Conservation (phyloP, 2,888 invertebrate genomes). For the Chymomyza amoena region DNA sequence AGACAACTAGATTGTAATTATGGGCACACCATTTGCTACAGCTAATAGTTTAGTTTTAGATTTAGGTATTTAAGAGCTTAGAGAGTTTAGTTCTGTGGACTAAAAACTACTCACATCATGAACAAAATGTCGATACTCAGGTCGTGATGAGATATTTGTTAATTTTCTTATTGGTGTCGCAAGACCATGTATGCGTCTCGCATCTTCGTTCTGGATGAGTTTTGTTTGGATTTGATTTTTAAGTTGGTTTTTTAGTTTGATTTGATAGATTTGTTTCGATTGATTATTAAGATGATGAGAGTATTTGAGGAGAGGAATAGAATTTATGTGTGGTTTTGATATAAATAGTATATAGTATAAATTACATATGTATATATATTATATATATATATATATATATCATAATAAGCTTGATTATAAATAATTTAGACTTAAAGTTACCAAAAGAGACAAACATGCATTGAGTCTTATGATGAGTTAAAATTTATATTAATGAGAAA, state of each 20-base stretch:
- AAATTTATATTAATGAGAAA: neutral
- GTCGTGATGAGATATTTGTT: conserved; percentile 79
- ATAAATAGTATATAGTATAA: conserved; percentile 10
- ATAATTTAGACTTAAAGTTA: conserved; percentile 22
- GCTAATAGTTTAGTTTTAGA: conserved; percentile 20
- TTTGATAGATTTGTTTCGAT: conserved; percentile 31
- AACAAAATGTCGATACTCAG: conserved; percentile 79
- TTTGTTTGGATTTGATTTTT: conserved; percentile 52
- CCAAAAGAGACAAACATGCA: conserved; percentile 37
- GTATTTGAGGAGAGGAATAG: conserved; percentile 59
- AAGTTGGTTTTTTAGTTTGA: conserved; percentile 22
- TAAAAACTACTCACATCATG: conserved; percentile 79
- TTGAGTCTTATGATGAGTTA: conserved; percentile 7
- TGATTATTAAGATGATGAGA: conserved; percentile 43
- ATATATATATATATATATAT: conserved; percentile 17
- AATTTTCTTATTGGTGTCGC: conserved; percentile 79
- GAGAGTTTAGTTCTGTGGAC: conserved; percentile 42
- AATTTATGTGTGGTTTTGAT: conserved; percentile 59
- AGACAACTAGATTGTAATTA: neutral
- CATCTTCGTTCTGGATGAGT: conserved; percentile 79
- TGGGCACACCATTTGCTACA: conserved; percentile 42
- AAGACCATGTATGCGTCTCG: conserved; percentile 79
- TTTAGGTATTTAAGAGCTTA: conserved; percentile 22
- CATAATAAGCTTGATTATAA: conserved; percentile 11
- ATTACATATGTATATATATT: conserved; percentile 37